These are phyloP conservation scores for Sitobion miscanthi DNA, from an alignment of 1,140 invertebrate genomes.

Conservation along the genomic window DNA sequence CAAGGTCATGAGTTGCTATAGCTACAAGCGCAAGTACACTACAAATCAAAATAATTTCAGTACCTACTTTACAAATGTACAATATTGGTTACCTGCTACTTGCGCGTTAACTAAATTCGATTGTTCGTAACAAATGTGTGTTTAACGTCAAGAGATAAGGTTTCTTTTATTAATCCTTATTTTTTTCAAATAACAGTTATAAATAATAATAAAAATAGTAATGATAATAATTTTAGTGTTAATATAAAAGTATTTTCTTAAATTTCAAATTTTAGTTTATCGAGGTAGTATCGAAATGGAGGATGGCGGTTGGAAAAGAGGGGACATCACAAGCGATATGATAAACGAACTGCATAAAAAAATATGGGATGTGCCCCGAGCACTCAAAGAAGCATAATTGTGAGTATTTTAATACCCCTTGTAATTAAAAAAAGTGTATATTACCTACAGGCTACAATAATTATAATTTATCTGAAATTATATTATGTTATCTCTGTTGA, in stretches of 20 bases:
- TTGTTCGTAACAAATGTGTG: conserved; percentile 18
- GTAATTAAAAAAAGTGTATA: neutral
- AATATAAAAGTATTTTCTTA: conserved; percentile 15
- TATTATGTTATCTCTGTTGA: neutral
- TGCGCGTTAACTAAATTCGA: conserved; percentile 14
- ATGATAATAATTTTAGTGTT: neutral
- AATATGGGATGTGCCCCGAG: conserved; percentile 54
- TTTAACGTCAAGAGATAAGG: neutral
- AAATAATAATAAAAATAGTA: neutral
- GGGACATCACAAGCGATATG: conserved; percentile 42
- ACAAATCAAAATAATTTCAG: conserved; percentile 42
- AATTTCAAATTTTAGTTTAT: neutral
- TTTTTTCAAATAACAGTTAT: neutral
- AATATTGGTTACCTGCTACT: conserved; percentile 23
- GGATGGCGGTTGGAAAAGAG: conserved; percentile 52
- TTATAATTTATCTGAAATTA: neutral
- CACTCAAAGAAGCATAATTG: conserved; percentile 41
- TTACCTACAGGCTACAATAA: neutral
- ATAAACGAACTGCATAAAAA: conserved; percentile 34
- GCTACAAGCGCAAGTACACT: conserved; percentile 38
- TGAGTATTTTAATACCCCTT: conserved; percentile 27
- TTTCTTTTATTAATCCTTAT: neutral
- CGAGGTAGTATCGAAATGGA: conserved; percentile 45
- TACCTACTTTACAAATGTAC: conserved; percentile 1
- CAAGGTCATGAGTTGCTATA: conserved; percentile 38